These are phyloP conservation scores for Mechanitis mazaeus DNA, from an alignment of 2,888 invertebrate genomes.

Conservation along the genomic window DNA sequence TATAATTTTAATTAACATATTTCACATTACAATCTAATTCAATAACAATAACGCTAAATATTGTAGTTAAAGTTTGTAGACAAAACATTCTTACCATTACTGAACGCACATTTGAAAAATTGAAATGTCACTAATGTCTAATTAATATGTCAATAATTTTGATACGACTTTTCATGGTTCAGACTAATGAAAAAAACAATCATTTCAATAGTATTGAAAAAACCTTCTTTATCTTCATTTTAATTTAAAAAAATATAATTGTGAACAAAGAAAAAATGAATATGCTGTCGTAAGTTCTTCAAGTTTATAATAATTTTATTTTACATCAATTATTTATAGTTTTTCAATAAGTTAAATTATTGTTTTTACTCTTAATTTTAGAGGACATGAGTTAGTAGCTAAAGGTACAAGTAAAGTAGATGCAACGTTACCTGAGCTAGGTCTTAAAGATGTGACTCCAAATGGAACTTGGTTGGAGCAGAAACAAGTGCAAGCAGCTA, in stretches of 20 bases:
- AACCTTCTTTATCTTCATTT: not conserved
- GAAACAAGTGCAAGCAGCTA: conserved; percentile 75
- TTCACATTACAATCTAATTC: too few relatives aligned
- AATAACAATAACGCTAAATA: too few relatives aligned
- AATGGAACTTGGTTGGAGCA: conserved; percentile 77
- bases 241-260: not conserved
- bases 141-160: conserved; percentile 1
- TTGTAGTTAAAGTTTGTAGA: too few relatives aligned
- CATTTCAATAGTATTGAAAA: not conserved
- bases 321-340: not conserved
- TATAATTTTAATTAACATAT: too few relatives aligned
- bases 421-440: conserved; percentile 67
- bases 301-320: not conserved
- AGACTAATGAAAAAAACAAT: not conserved
- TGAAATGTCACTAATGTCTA: too few relatives aligned
- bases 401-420: conserved; percentile 63
- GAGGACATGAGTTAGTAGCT: conserved; percentile 56
- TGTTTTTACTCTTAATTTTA: conserved; percentile 28
- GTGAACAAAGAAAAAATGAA: conserved; percentile 38
- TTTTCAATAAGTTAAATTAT: conserved; percentile 1
- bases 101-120: too few relatives aligned
- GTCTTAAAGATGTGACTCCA: conserved; percentile 73
- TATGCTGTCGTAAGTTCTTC: conserved; percentile 48
- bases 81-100: too few relatives aligned
- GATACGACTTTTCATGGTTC: not conserved